A percentile compares a stretch with the other conserved stretches of the same genome.
Conservation (phyloP, 37 sponge, comb jelly and placozoan species). For the Eunapius fragilis region DNA sequence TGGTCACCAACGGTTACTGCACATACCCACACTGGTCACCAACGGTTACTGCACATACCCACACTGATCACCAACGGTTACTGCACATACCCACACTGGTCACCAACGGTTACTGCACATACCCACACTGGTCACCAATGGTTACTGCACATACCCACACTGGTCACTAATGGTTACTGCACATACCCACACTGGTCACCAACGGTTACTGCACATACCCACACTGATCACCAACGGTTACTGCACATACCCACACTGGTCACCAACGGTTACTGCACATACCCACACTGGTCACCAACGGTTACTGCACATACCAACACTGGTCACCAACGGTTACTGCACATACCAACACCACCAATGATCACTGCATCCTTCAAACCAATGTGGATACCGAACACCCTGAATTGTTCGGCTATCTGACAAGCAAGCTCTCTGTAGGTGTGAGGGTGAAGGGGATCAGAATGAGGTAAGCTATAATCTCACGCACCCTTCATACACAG, state of each 20-base stretch:
- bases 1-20: no score
- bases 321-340: neutral
- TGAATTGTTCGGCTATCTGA: slow-evolving; percentile 98
- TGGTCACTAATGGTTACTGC: no score
- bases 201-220: neutral
- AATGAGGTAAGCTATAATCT: neutral
- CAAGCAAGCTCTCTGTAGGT: slow-evolving; percentile 90
- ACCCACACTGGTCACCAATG: no score
- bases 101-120: no score
- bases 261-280: slow-evolving; percentile 5
- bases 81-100: no score
- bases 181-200: neutral
- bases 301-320: neutral
- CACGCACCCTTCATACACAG: no score
- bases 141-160: no score
- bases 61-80: no score
- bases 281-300: neutral
- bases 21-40: no score
- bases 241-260: no score
- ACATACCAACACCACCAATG: slow-evolving; percentile 89
- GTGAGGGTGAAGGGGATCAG: neutral
- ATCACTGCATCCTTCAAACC: slow-evolving; percentile 72
- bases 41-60: no score
- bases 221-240: neutral
- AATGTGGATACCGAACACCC: slow-evolving; percentile 88